Percentiles rank a stretch among this genome's conserved stretches.
Evolutionary conservation across 1,140 invertebrate species (phyloP).

Genomic region (Drosophila murphyi): DNA sequence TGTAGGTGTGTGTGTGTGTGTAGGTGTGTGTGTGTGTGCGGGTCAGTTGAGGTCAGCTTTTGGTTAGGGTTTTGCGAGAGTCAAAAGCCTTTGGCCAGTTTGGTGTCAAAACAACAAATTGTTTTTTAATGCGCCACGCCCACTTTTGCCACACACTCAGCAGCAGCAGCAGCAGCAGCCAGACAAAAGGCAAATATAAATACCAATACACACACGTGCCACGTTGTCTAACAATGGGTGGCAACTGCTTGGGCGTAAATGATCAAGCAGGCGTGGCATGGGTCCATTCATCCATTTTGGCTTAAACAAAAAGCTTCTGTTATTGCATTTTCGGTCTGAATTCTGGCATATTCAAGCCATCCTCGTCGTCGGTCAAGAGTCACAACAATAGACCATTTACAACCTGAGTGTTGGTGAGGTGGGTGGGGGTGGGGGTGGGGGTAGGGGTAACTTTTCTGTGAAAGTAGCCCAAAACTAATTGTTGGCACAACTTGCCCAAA

Average conservation of each 20-base stretch:
- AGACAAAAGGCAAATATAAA: constrained; percentile 40
- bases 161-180: not conserved
- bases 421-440: not conserved
- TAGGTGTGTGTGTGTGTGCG: constrained; percentile 28
- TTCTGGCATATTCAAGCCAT: not conserved
- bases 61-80: not conserved
- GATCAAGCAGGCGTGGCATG: not conserved
- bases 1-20: constrained; percentile 12
- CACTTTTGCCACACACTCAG: not conserved
- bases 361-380: constrained; percentile 13
- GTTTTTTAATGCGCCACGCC: constrained; percentile 34
- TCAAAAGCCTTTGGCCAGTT: constrained; percentile 24
- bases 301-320: constrained; percentile 24
- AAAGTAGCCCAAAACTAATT: constrained; percentile 34
- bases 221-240: constrained; percentile 16
- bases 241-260: not conserved
- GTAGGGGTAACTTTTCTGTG: not conserved
- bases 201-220: constrained; percentile 10
- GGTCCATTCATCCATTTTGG: constrained; percentile 11
- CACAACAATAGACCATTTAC: constrained; percentile 28
- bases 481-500: constrained; percentile 20
- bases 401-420: not conserved
- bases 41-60: constrained; percentile 30
- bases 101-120: constrained; percentile 45
- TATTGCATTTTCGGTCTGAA: constrained; percentile 14